Base-by-base conservation (phyloP, 1,140 invertebrate species). In the Eupeodes corollae region DNA sequence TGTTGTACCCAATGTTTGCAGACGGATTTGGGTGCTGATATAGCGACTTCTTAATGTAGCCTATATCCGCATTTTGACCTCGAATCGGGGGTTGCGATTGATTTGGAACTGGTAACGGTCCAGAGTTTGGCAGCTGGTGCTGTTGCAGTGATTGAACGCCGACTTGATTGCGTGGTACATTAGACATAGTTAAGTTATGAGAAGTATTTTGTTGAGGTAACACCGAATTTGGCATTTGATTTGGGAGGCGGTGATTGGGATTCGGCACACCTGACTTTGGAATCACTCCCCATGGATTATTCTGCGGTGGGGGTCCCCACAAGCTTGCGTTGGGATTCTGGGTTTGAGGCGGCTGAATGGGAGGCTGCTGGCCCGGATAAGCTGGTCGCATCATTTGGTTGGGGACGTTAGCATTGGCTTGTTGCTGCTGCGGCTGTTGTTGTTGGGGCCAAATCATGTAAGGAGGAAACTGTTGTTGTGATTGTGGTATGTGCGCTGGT, bases 261-360 rank as follows among this genome's bases (percentile, higher is more conserved):
- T 56, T 67, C 3, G 60, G 61, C 8, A 26, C 8, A 26, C 12
- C 34, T 19, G 32, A 14, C 13, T 34, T 46, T n/a, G 44, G 32
- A 37, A 67, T 31, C n/a, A 55, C 63, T 37, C 59, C 64, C 63
- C 63, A 67, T 0, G 64, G 64, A 59, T 67, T 67, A 6, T 56
- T 60, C 26, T 67, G 61, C 0, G 64, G 63, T 18, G 64, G 64
- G 8, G 63, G 64, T 1, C 64, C 63, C 63, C 63, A 67, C 9
- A 67, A 50, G 33, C 56, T 67, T 45, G 61, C 64, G 46, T 67
- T 67, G 5, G 63, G 63, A 54, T 67, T 67, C 38, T 66, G 61
- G 5, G 2, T 13, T 1, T 49, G 50, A 8, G 51, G 56, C 38
- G 57, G 58, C 31, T 52, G 38, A n/a, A 37, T 21, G 21, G 16